phyloP scores from a whole-genome alignment of 2,888 invertebrate genomes.

The Brachypterus glaber region DNA sequence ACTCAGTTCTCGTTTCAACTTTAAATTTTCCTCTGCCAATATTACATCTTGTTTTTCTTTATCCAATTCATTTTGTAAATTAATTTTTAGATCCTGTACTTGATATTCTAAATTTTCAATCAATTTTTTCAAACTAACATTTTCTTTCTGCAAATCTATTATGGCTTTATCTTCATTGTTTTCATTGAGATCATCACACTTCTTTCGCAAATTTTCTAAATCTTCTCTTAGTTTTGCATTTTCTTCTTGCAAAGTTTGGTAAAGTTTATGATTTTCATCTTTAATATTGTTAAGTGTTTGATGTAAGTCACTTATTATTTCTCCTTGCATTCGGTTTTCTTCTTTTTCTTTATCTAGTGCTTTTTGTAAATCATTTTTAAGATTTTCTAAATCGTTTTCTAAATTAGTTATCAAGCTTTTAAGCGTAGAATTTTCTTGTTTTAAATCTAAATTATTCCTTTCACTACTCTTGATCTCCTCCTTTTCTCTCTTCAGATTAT shows the following conservation, averaged over 20 bases:
- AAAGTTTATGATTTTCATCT: no score
- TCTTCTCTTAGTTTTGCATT: conserved; percentile 15
- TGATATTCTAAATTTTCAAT: conserved; percentile 17
- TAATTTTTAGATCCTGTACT: no score
- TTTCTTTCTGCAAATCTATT: conserved; percentile 17
- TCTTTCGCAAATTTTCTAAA: conserved; percentile 15
- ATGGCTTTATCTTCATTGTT: conserved; percentile 16
- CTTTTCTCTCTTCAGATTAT: no score
- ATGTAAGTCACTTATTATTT: no score
- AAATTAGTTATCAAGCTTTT: conserved; percentile 14
- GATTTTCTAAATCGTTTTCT: conserved; percentile 15
- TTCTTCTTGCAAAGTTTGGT: conserved; percentile 16
- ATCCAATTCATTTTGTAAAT: no score
- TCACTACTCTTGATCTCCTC: no score
- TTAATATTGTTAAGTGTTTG: no score
- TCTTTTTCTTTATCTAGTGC: neutral
- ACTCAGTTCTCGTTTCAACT: no score
- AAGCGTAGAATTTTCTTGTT: no score
- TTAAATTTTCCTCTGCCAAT: conserved; percentile 14
- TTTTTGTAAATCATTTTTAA: conserved; percentile 12
- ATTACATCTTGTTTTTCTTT: conserved; percentile 18
- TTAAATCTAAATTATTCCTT: no score
- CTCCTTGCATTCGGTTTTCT: no score
- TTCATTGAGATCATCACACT: no score
- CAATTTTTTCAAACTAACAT: conserved; percentile 18